These are phyloP conservation scores for Zaprionus taronus DNA, from an alignment of 1,140 invertebrate genomes.

Conservation along the genomic window DNA sequence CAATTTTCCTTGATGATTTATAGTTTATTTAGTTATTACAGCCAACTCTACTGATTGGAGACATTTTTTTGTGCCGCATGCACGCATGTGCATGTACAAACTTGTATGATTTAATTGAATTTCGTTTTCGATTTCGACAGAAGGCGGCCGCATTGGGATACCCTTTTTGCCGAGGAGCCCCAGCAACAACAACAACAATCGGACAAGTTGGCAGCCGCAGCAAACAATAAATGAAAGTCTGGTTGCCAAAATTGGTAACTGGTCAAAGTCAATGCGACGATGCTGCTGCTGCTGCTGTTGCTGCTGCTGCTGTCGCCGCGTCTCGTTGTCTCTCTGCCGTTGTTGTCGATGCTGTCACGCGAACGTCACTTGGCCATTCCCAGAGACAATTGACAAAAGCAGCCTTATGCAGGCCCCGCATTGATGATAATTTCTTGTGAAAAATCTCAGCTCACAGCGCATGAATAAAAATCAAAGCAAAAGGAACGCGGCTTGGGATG, in stretches of 20 bases:
- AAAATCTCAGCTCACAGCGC: conserved; percentile 71
- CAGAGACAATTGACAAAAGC: conserved; percentile 71
- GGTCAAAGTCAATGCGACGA: conserved; percentile 65
- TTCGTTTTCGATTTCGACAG: conserved; percentile 10
- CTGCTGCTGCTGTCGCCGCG: conserved; percentile 39
- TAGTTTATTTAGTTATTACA: background rate
- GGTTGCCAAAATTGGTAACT: conserved; percentile 79
- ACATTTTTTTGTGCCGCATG: background rate
- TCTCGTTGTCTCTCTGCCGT: conserved; percentile 28
- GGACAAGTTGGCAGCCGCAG: conserved; percentile 4
- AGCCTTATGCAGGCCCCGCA: conserved; percentile 34
- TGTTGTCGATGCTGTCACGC: conserved; percentile 67
- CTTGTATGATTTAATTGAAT: conserved; percentile 21
- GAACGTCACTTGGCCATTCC: conserved; percentile 56
- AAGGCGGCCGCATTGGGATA: conserved; percentile 13
- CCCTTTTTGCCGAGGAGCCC: conserved; percentile 20
- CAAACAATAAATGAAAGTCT: conserved; percentile 77
- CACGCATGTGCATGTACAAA: background rate
- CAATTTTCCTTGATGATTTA: background rate
- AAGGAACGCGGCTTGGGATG: conserved; percentile 70
- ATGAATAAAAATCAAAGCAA: conserved; percentile 71
- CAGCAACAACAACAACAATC: conserved; percentile 24
- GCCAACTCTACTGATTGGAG: background rate
- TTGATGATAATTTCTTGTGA: conserved; percentile 74
- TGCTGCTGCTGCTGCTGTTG: conserved; percentile 21